Evolutionary conservation across 2,888 invertebrate species (phyloP).

Genomic region (Lumbricus terrestris): DNA sequence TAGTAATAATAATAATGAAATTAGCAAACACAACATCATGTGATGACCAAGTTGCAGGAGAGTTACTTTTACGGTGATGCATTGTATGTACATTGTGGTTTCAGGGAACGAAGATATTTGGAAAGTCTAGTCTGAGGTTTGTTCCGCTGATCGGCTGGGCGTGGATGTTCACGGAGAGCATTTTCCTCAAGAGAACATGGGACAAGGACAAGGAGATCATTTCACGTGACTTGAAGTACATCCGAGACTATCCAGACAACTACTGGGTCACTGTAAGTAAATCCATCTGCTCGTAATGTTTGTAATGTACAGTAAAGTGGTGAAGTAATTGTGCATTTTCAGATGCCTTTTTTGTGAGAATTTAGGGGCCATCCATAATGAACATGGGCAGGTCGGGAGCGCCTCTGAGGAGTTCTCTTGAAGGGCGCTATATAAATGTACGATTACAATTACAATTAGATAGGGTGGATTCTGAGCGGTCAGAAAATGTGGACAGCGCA

Average conservation of each 20-base stretch:
- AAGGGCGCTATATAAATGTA: no score
- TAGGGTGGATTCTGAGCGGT: no score
- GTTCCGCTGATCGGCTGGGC: constrained; percentile 91
- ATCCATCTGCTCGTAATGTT: not conserved
- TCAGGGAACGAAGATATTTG: constrained; percentile 89
- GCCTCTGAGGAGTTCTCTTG: no score
- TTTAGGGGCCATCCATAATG: not conserved
- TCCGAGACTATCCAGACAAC: constrained; percentile 75
- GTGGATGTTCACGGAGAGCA: constrained; percentile 92
- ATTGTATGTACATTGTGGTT: not conserved
- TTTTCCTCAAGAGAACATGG: constrained; percentile 73
- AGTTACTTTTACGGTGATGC: no score
- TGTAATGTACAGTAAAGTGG: not conserved
- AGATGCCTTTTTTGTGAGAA: not conserved
- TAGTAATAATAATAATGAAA: no score
- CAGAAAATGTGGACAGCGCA: no score
- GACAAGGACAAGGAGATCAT: constrained; percentile 85
- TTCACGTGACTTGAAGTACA: constrained; percentile 74
- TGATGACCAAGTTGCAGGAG: no score
- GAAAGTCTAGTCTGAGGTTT: constrained; percentile 85
- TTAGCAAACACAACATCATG: no score
- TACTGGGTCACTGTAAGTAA: constrained; percentile 80
- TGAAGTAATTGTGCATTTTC: not conserved
- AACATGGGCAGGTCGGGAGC: no score
- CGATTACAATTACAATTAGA: no score